These are phyloP conservation scores for Eupithecia abbreviata DNA, from an alignment of 2,888 invertebrate species.

Conservation along the genomic window DNA sequence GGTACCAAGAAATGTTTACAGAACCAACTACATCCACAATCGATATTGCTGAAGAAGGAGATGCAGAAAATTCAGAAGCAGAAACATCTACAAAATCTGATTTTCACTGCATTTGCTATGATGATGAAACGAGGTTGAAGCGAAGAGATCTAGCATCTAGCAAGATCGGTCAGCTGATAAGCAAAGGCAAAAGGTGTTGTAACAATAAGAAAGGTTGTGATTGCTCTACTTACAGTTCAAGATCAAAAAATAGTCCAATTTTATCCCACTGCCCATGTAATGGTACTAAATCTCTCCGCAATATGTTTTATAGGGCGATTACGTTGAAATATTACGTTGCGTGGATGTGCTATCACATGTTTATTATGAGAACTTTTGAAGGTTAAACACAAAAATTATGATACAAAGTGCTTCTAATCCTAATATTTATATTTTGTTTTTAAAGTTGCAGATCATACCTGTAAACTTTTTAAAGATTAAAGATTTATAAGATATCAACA, in stretches of 20 bases:
- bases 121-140: slow-evolving; percentile 49
- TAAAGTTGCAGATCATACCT: background rate
- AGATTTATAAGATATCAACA: background rate
- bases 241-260: slow-evolving; percentile 29
- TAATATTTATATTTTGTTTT: slow-evolving; percentile 5
- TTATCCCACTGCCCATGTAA: slow-evolving; percentile 44
- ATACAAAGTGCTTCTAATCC: slow-evolving; percentile 2
- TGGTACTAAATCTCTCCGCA: slow-evolving; percentile 31
- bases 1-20: slow-evolving; percentile 29
- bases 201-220: slow-evolving; percentile 18
- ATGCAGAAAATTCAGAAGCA: background rate
- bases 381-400: slow-evolving; percentile 21
- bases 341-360: slow-evolving; percentile 26
- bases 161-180: slow-evolving; percentile 15
- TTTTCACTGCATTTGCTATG: slow-evolving; percentile 47
- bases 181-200: slow-evolving; percentile 9
- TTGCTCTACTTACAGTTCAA: slow-evolving; percentile 17
- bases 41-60: slow-evolving; percentile 20
- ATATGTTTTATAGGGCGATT: slow-evolving; percentile 32
- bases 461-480: slow-evolving; percentile 1
- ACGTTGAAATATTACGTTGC: slow-evolving; percentile 28
- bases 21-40: slow-evolving; percentile 22
- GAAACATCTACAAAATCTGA: slow-evolving; percentile 18
- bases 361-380: slow-evolving; percentile 25
- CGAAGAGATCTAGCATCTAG: slow-evolving; percentile 41